Percentiles rank a stretch among this genome's conserved stretches.
Conservation (phyloP, 1,140 invertebrate species). For the Euborellia annulipes region DNA sequence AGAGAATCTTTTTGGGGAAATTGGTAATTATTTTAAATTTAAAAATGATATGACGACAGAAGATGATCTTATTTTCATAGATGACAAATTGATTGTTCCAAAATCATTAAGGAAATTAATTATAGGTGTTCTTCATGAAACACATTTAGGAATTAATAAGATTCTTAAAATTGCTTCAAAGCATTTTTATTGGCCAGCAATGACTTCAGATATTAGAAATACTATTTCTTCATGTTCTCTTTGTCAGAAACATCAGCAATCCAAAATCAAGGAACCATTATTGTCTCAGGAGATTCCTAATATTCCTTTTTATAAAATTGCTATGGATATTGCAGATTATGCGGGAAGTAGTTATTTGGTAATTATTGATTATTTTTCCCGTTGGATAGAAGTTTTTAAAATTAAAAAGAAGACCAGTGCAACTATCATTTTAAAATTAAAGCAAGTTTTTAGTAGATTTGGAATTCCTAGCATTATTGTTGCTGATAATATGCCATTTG, state of each 20-base stretch:
- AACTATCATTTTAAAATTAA: conserved; percentile 4
- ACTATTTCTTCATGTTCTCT: conserved; percentile 4
- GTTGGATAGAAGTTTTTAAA: conserved; percentile 7
- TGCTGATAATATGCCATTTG: conserved; percentile 11
- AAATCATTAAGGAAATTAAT: conserved; percentile 17
- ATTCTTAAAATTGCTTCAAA: conserved; percentile 11
- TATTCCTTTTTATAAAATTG: conserved; percentile 16
- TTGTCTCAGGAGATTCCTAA: conserved; percentile 13
- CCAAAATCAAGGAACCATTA: conserved; percentile 14
- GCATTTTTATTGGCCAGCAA: conserved; percentile 15
- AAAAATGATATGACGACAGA: conserved; percentile 13
- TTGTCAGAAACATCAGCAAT: conserved; percentile 8
- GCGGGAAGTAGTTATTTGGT: no score
- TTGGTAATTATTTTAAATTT: conserved; percentile 7
- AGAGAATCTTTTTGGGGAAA: no score
- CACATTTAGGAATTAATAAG: conserved; percentile 22
- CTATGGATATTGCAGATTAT: conserved; percentile 13
- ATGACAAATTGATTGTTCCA: conserved; percentile 22
- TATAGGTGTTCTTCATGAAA: conserved; percentile 18
- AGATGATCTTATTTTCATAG: conserved; percentile 15
- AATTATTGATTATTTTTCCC: conserved; percentile 5
- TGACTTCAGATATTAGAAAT: not conserved
- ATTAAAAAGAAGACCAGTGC: conserved; percentile 1
- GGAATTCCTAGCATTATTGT: conserved; percentile 11
- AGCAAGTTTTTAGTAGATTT: conserved; percentile 7